Evolutionary conservation across 2,113 vertebrate genomes (phyloP).

Genomic region (Natator depressus): DNA sequence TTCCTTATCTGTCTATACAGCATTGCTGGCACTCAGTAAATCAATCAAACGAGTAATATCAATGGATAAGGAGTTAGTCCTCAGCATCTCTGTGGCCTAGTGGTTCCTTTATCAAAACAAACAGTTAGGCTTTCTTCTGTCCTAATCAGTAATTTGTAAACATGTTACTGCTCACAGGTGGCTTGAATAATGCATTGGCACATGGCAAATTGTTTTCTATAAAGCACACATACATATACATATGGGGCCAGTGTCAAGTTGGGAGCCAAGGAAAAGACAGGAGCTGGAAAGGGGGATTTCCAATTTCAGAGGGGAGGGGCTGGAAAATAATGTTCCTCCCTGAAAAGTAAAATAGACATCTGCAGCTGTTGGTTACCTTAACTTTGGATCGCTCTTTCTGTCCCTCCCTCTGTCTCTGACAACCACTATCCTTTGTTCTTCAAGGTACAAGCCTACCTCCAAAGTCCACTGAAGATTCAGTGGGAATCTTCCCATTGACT

Average conservation of each 20-base stretch:
- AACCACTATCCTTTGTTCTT: background rate
- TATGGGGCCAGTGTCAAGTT: background rate
- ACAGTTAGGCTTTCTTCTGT: background rate
- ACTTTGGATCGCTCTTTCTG: background rate
- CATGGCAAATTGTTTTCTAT: background rate
- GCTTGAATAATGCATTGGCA: background rate
- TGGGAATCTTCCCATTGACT: background rate
- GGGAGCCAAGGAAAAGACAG: background rate
- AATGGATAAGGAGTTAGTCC: background rate
- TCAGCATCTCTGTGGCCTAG: background rate
- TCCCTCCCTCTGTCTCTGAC: background rate
- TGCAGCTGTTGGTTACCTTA: background rate
- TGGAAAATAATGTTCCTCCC: background rate
- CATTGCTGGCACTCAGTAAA: background rate
- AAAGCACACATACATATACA: background rate
- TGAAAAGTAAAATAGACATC: background rate
- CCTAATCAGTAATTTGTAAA: background rate
- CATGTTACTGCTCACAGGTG: background rate
- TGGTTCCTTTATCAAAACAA: background rate
- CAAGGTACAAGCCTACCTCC: background rate
- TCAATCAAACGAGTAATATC: fast-evolving
- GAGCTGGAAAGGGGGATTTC: fast-evolving
- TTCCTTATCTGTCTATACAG: fast-evolving
- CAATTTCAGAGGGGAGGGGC: background rate
- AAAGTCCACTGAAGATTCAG: background rate